Conservation (phyloP, 1,140 invertebrate genomes). For the Coelopa frigida region DNA sequence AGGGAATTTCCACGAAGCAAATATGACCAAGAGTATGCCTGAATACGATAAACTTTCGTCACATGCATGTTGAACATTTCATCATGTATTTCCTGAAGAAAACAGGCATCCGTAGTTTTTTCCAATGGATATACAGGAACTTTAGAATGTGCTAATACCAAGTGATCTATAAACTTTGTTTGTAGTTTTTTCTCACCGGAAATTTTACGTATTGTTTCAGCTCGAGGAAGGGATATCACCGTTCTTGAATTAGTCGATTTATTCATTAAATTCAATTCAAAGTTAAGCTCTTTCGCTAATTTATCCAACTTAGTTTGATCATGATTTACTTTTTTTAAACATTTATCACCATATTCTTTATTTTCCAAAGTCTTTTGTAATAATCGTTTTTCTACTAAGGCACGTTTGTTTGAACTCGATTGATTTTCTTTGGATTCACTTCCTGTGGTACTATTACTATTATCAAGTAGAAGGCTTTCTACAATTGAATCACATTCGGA, state of each 20-base stretch:
- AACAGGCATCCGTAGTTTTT: slow-evolving; percentile 1
- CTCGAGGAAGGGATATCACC: too few species aligned
- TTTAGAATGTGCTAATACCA: slow-evolving; percentile 15
- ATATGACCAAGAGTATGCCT: slow-evolving; percentile 29
- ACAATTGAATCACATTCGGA: too few species aligned
- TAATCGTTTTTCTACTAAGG: too few species aligned
- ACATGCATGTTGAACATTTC: slow-evolving; percentile 15
- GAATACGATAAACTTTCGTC: slow-evolving; percentile 14
- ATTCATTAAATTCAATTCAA: slow-evolving; percentile 1
- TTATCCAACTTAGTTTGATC: slow-evolving; percentile 1
- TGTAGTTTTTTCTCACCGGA: slow-evolving; percentile 10
- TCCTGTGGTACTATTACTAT: too few species aligned
- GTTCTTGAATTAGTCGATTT: too few species aligned
- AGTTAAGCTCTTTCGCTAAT: not conserved
- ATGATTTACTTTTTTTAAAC: slow-evolving; percentile 4
- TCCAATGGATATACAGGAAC: slow-evolving; percentile 1
- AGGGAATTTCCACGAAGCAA: slow-evolving; percentile 16
- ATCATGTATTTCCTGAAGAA: slow-evolving; percentile 10
- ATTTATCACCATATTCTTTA: too few species aligned
- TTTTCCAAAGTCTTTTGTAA: too few species aligned
- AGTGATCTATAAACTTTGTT: slow-evolving; percentile 15
- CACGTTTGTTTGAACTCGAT: too few species aligned
- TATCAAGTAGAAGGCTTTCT: too few species aligned
- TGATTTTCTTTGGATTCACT: too few species aligned
- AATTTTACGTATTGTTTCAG: not conserved